Evolutionary conservation across 2,797 vertebrate species (phyloP).

Genomic region (Arremon aurantiirostris): DNA sequence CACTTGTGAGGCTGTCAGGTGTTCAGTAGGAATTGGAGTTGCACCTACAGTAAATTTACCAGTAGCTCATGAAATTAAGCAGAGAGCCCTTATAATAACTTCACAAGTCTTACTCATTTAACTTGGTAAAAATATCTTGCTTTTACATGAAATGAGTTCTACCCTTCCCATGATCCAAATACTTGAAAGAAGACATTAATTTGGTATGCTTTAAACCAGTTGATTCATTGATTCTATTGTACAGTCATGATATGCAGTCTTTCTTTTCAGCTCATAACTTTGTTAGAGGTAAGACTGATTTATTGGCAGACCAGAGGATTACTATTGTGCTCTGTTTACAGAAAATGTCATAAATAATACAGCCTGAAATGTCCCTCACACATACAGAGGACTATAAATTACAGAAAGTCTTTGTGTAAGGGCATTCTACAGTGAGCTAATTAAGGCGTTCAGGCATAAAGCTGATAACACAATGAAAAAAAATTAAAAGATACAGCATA

Average conservation of each 20-base stretch:
- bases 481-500: neutral
- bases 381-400: slow-evolving; percentile 37
- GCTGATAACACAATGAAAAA: slow-evolving; percentile 27
- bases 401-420: slow-evolving; percentile 25
- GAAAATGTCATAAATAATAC: slow-evolving; percentile 32
- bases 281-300: neutral
- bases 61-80: neutral
- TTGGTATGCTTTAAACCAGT: neutral
- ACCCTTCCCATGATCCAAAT: neutral
- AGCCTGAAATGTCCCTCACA: slow-evolving; percentile 26
- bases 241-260: neutral
- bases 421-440: slow-evolving; percentile 35
- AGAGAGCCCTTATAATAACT: neutral
- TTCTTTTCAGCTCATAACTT: neutral
- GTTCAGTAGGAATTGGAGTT: neutral
- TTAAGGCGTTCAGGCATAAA: slow-evolving; percentile 61
- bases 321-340: neutral
- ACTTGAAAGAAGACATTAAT: neutral
- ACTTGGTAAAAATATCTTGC: neutral
- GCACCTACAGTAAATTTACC: neutral
- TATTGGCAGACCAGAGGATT: neutral
- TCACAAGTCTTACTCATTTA: neutral
- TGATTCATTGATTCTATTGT: neutral
- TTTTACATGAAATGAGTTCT: neutral
- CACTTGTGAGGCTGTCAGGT: neutral